phyloP scores from a whole-genome alignment of 2,797 vertebrate species.

The Eulemur albifrons region DNA sequence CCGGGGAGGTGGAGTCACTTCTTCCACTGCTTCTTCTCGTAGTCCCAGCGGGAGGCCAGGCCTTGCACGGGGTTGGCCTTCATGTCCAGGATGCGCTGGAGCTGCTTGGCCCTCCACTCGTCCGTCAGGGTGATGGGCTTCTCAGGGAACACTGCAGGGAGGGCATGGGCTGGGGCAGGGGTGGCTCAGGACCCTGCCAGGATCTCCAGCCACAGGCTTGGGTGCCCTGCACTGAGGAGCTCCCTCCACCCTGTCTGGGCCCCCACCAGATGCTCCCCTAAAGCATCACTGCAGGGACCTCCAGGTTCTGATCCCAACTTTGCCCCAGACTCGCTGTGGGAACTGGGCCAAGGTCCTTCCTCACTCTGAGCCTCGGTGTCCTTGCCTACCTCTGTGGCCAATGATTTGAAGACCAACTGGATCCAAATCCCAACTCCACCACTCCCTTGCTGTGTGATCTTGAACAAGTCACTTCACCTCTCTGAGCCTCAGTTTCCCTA shows the following conservation, averaged over 20 bases:
- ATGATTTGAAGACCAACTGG: neutral
- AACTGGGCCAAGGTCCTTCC: neutral
- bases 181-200: neutral
- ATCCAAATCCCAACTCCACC: neutral
- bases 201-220: neutral
- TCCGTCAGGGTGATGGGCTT: constrained; percentile 84
- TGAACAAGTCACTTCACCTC: neutral
- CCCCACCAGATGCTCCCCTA: neutral
- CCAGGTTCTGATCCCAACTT: neutral
- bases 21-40: constrained; percentile 91
- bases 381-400: neutral
- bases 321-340: neutral
- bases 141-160: constrained; percentile 85
- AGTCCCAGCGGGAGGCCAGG: constrained; percentile 89
- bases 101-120: constrained; percentile 87
- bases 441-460: neutral
- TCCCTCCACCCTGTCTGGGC: neutral
- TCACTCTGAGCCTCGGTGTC: neutral
- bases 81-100: constrained; percentile 91
- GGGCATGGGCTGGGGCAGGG: fast-evolving
- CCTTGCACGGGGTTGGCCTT: constrained; percentile 88
- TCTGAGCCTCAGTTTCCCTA: neutral
- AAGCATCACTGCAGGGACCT: neutral
- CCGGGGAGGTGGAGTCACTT: constrained; percentile 64
- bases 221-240: no score